A percentile compares a stretch with the other conserved stretches of the same genome.
Evolutionary conservation across 2,888 invertebrate genomes (phyloP).

Genomic region (Drepana falcataria): DNA sequence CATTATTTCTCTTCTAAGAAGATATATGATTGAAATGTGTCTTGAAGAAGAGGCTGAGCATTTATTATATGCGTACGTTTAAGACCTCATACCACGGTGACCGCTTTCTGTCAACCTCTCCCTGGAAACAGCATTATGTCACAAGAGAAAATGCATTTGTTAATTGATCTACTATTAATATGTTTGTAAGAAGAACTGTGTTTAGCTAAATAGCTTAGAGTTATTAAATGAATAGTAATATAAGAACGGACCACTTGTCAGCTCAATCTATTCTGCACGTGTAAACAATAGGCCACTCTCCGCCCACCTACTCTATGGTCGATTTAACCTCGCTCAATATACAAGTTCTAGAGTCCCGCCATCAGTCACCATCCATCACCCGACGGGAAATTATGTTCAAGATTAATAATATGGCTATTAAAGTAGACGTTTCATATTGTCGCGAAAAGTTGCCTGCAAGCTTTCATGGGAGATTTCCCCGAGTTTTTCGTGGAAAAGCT

Average conservation of each 20-base stretch:
- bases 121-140: no score
- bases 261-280: slow-evolving; percentile 1
- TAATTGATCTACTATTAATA: no score
- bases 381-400: slow-evolving; percentile 55
- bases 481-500: no score
- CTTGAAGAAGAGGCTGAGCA: no score
- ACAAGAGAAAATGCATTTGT: no score
- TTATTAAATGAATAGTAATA: not conserved
- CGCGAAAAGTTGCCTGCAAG: slow-evolving; percentile 9
- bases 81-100: no score
- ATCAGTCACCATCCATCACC: slow-evolving; percentile 61
- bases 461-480: not conserved
- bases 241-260: slow-evolving; percentile 9
- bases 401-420: slow-evolving; percentile 60
- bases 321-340: slow-evolving; percentile 34
- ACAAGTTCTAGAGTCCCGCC: slow-evolving; percentile 30
- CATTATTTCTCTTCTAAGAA: no score
- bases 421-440: slow-evolving; percentile 34
- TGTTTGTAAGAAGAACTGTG: no score
- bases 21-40: no score
- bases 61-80: no score
- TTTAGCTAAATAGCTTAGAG: not conserved
- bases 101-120: no score
- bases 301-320: slow-evolving; percentile 15
- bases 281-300: not conserved